Evolutionary conservation across 2,888 invertebrate genomes (phyloP).

Genomic region (Campoplex capitator): DNA sequence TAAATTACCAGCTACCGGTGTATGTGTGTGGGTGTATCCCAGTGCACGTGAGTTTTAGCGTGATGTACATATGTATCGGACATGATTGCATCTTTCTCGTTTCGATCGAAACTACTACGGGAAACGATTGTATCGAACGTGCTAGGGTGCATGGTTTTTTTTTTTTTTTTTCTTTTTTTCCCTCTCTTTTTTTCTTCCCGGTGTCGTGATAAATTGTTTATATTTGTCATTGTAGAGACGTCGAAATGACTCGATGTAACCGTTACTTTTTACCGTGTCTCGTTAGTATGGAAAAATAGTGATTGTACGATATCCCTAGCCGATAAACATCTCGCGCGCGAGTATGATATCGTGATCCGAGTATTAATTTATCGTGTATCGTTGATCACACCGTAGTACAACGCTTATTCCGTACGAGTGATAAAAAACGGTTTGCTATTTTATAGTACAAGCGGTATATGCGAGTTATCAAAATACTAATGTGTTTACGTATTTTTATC

Average conservation of each 20-base stretch:
- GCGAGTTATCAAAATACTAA: conserved; percentile 54
- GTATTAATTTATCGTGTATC: background rate
- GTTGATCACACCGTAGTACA: no score
- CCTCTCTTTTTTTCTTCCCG: background rate
- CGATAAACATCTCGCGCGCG: conserved; percentile 4
- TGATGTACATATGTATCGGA: background rate
- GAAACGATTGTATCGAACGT: background rate
- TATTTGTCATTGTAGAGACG: conserved; percentile 23
- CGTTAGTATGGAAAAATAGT: conserved; percentile 65
- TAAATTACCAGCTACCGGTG: conserved; percentile 18
- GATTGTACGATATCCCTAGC: conserved; percentile 34
- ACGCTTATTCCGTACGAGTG: no score
- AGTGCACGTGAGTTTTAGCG: conserved; percentile 51
- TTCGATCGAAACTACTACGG: background rate
- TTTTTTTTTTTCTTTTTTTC: no score
- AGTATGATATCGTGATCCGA: background rate
- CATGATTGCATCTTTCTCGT: background rate
- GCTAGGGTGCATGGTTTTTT: no score
- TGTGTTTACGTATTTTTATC: conserved; percentile 58
- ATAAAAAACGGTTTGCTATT: background rate
- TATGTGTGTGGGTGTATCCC: conserved; percentile 5
- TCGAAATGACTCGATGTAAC: conserved; percentile 41
- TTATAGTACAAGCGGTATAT: conserved; percentile 55
- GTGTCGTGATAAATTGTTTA: background rate
- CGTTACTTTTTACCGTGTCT: conserved; percentile 39